A percentile compares a stretch with the other conserved stretches of the same genome.
phyloP scores from a whole-genome alignment of 2,797 vertebrate genomes.

The Sebastes kiyomatsui region DNA sequence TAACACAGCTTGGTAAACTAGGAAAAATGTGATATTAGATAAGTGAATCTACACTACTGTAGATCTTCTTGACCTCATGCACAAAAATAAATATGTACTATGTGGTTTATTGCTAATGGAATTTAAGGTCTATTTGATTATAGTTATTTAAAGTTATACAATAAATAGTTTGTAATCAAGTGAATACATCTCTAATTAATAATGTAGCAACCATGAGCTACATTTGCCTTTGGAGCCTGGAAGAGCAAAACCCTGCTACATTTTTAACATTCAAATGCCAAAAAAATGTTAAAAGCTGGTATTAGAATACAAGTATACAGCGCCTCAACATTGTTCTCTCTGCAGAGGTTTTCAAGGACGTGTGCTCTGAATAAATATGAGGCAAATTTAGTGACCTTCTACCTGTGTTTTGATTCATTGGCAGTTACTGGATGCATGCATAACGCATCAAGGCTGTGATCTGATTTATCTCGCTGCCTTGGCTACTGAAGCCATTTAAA shows the following conservation, averaged over 20 bases:
- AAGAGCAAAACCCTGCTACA: constrained; percentile 42
- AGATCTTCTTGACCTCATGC: too few relatives aligned
- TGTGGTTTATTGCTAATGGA: background rate
- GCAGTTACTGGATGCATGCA: constrained; percentile 76
- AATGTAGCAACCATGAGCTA: constrained; percentile 30
- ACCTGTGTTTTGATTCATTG: constrained; percentile 81
- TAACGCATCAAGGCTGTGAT: constrained; percentile 76
- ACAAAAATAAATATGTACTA: background rate
- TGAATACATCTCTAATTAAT: background rate
- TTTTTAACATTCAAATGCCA: constrained; percentile 48
- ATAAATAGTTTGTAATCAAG: background rate
- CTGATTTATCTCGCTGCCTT: constrained; percentile 74
- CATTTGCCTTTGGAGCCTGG: constrained; percentile 24
- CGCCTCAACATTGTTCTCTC: constrained; percentile 55
- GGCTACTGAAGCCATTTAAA: constrained; percentile 71
- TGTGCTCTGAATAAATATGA: constrained; percentile 79
- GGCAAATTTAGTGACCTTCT: constrained; percentile 80
- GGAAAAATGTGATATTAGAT: background rate
- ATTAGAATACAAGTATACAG: constrained; percentile 43
- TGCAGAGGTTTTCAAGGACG: constrained; percentile 75
- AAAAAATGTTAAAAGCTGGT: constrained; percentile 50
- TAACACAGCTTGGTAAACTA: background rate
- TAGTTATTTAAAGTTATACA: background rate
- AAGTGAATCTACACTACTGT: background rate
- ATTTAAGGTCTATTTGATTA: background rate